Evolutionary conservation across 2,113 vertebrate species (phyloP).

Genomic region (Chaetodon trifascialis): DNA sequence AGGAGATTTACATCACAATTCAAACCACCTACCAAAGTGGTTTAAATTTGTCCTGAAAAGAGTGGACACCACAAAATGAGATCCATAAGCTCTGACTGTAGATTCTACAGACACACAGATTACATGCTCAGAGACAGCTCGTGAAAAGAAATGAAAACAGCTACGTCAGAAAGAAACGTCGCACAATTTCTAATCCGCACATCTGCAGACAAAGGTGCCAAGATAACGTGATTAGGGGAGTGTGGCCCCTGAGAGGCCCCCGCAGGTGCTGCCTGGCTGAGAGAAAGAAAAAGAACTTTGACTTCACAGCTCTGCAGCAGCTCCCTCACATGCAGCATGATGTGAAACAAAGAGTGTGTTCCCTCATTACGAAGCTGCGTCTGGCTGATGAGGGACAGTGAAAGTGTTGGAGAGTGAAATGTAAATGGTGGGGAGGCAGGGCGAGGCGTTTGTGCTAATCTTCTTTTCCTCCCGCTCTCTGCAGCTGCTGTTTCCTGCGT

Average conservation of each 20-base stretch:
- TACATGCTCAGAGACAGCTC: neutral
- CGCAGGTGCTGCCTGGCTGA: neutral
- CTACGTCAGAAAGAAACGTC: neutral
- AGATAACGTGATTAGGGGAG: neutral
- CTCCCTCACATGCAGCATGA: neutral
- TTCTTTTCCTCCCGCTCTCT: slow-evolving; percentile 33
- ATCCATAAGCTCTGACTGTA: neutral
- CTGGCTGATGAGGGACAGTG: neutral
- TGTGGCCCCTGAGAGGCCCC: neutral
- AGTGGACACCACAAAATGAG: neutral
- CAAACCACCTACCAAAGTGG: neutral
- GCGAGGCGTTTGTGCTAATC: slow-evolving; percentile 38
- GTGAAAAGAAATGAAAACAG: neutral
- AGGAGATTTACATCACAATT: slow-evolving; percentile 13
- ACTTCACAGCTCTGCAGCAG: neutral
- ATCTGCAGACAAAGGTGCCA: neutral
- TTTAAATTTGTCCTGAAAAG: slow-evolving; percentile 14
- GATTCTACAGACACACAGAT: neutral
- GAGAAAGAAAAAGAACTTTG: neutral
- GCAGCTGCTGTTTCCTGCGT: slow-evolving; percentile 36
- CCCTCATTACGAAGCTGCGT: slow-evolving; percentile 22
- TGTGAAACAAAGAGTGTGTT: neutral
- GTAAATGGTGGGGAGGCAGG: slow-evolving; percentile 32
- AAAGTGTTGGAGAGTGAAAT: neutral
- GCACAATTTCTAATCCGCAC: neutral